Base-by-base conservation (phyloP, 2,113 vertebrate species). In the Paratilapia polleni region DNA sequence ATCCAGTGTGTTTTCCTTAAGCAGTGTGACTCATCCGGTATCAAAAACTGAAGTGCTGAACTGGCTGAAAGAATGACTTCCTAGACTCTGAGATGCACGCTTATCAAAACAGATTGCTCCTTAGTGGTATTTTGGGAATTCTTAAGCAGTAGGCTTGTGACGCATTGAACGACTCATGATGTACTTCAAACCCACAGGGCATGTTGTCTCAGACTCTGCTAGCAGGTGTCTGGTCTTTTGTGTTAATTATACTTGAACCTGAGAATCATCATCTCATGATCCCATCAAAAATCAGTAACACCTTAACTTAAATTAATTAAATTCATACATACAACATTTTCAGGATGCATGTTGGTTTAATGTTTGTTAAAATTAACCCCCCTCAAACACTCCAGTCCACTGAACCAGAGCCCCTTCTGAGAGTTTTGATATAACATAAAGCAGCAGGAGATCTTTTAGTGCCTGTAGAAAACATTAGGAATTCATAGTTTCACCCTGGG, bases 51-150 rank as follows among this genome's bases (percentile, higher is more conserved):
- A 43, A 57, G 6, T 28, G 64, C 68, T 79, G 84, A 78, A 60
- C 43, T 3, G 4, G 57, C 73, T 24, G 24, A 86, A 76, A 77
- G 17, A 22, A 68, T 24, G 41, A 52, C 28, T 41, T 54, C 57
- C 83, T 36, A 34, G 8, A 26, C 47, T 83, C 74, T 80, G 77
- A 88, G 82, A 90, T 1, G 1, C 20, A n/a, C 59, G 73, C 78
- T 86, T 80, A 91, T 91, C 90, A 85, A 89, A 88, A 78, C 80
- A 80, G 76, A 91, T 73, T 66, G 61, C 82, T 62, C 19, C 90
- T 88, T 85, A 84, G 88, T 66, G 89, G 88, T 89, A 90, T 93
- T 92, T 87, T 83, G 86, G 88, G 89, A 89, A 85, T 82, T 64
- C 83, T 87, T 87, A 78, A 91, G 74, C 79, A 73, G 49, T 77